Evolutionary conservation across 1,140 invertebrate genomes (phyloP).

Genomic region (Bombus breviceps): DNA sequence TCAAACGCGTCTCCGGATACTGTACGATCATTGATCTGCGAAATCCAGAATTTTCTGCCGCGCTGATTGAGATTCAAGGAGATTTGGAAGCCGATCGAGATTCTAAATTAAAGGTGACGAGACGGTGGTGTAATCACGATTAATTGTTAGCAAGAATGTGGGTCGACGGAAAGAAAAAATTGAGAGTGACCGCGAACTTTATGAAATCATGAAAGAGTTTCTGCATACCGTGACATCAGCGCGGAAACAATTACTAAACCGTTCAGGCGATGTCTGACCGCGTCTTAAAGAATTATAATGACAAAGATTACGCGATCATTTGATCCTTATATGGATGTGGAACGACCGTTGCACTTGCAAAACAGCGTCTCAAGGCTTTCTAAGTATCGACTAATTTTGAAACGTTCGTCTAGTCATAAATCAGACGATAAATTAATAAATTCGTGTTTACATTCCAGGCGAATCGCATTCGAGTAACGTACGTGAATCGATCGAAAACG

Average conservation of each 20-base stretch:
- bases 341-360: background rate
- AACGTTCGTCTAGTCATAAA: background rate
- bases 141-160: slow-evolving; percentile 16
- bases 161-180: slow-evolving; percentile 42
- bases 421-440: background rate
- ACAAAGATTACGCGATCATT: slow-evolving; percentile 18
- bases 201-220: slow-evolving; percentile 17
- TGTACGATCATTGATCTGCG: background rate
- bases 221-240: slow-evolving; percentile 26
- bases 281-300: slow-evolving; percentile 21
- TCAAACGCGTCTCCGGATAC: background rate
- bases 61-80: too few relatives aligned
- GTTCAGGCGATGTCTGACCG: background rate
- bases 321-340: background rate
- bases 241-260: slow-evolving; percentile 35
- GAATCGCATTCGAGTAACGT: background rate
- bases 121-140: background rate
- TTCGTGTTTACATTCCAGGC: too few relatives aligned
- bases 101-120: slow-evolving; percentile 8
- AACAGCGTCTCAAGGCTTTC: background rate
- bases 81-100: background rate
- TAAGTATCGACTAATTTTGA: background rate
- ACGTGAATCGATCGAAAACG: background rate
- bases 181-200: slow-evolving; percentile 17
- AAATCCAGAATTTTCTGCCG: background rate